Conservation (phyloP, 2,888 invertebrate genomes). For the Neocrepidodera transversa region DNA sequence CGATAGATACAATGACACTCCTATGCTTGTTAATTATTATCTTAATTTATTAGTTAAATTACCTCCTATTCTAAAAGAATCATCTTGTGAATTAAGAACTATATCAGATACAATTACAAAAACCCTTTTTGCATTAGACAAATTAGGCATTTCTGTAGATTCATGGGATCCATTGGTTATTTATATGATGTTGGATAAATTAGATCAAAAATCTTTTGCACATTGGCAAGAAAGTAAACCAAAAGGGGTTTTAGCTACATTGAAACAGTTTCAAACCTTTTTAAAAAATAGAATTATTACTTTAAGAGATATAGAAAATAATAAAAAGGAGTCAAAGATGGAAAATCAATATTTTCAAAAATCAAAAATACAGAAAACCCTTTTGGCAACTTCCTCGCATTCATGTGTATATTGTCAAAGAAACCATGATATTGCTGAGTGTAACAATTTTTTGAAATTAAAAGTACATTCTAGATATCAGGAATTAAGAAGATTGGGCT, state of each 20-base stretch:
- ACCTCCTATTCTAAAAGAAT: constrained; percentile 17
- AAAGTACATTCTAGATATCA: background rate
- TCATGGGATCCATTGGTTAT: constrained; percentile 1
- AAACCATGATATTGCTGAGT: background rate
- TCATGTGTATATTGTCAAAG: constrained; percentile 1
- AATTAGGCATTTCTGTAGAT: background rate
- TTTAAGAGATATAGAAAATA: background rate
- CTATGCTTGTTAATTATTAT: constrained; percentile 15
- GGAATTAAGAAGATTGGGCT: background rate
- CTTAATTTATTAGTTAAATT: constrained; percentile 18
- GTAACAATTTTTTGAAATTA: background rate
- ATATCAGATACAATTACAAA: constrained; percentile 12
- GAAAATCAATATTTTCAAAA: constrained; percentile 1
- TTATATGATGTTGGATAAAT: background rate
- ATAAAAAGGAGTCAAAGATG: background rate
- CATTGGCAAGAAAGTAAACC: constrained; percentile 1
- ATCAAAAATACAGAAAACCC: background rate
- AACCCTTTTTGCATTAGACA: constrained; percentile 1
- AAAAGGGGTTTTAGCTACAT: background rate
- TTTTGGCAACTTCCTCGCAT: background rate
- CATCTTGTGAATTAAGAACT: constrained; percentile 7
- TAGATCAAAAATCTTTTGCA: background rate
- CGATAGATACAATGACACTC: constrained; percentile 23
- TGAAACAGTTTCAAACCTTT: background rate
- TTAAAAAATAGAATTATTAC: background rate